Conservation (phyloP, 2,888 invertebrate genomes). For the Erebia epiphron region DNA sequence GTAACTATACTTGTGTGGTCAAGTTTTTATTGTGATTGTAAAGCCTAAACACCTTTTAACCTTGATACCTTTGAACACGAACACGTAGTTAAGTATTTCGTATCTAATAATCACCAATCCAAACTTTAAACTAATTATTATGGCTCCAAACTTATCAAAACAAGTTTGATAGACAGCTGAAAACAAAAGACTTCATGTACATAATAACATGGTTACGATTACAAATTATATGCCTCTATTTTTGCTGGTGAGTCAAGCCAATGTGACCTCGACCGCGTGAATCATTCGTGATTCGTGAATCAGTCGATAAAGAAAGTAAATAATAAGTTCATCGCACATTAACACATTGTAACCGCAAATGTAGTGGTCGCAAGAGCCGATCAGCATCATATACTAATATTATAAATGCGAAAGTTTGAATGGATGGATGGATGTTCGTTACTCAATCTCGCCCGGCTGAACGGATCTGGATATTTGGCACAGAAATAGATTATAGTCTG, state of each 20-base stretch:
- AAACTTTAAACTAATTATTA: conserved; percentile 29
- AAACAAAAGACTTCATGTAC: conserved; percentile 34
- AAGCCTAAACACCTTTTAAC: conserved; percentile 1
- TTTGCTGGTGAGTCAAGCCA: conserved; percentile 58
- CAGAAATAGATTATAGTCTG: too few species aligned
- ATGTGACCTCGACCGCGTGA: conserved; percentile 59
- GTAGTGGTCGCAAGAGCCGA: background rate
- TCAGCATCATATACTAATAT: too few species aligned
- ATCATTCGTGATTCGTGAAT: conserved; percentile 58
- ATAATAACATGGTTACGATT: conserved; percentile 36
- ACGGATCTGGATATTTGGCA: too few species aligned
- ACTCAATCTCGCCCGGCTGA: too few species aligned
- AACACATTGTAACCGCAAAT: background rate
- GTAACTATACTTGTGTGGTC: background rate
- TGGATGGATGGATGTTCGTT: too few species aligned
- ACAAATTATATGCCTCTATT: conserved; percentile 48
- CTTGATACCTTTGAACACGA: conserved; percentile 5
- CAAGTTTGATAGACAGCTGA: conserved; percentile 31
- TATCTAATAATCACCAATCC: conserved; percentile 14
- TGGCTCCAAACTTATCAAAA: conserved; percentile 10
- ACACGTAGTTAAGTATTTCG: background rate
- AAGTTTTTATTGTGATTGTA: background rate
- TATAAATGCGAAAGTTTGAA: too few species aligned
- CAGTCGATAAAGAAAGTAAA: conserved; percentile 52
- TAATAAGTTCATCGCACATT: background rate